These are phyloP conservation scores for Pantherophis guttatus DNA, from an alignment of 2,113 vertebrate species.

Conservation along the genomic window DNA sequence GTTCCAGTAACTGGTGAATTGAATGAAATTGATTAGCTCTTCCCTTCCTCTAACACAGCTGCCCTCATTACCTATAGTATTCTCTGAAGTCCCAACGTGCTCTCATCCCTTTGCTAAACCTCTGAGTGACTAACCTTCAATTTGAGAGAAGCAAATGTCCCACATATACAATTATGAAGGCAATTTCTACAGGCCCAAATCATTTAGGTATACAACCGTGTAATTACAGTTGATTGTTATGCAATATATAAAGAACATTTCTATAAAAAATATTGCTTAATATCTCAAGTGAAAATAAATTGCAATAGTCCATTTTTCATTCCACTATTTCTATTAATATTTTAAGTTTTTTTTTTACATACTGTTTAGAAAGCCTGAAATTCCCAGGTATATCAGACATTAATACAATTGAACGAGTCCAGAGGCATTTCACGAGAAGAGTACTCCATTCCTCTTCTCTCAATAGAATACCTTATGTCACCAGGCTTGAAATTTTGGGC, in stretches of 20 bases:
- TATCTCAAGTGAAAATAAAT: background rate
- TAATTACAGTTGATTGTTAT: background rate
- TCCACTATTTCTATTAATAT: background rate
- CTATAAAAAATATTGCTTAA: background rate
- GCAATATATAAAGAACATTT: background rate
- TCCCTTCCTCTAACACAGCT: background rate
- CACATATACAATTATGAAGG: constrained; percentile 8
- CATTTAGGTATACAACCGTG: background rate
- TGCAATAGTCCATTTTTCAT: background rate
- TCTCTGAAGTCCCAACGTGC: background rate
- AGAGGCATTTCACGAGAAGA: too few relatives aligned
- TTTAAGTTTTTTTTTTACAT: background rate
- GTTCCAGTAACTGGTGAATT: constrained; percentile 6
- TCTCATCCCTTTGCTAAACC: constrained; percentile 2
- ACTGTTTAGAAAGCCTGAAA: background rate
- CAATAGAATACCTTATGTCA: too few relatives aligned
- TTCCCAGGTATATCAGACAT: background rate
- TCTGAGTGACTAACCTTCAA: constrained; percentile 15
- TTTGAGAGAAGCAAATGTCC: constrained; percentile 5
- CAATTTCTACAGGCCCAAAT: background rate
- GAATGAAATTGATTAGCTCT: constrained; percentile 30
- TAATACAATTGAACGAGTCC: too few relatives aligned
- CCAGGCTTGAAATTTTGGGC: too few relatives aligned
- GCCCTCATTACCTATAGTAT: constrained; percentile 2
- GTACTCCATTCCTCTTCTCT: too few relatives aligned